Evolutionary conservation across 37 sponge, comb jelly and placozoan genomes (phyloP), one percentile per base, ranked within the genome.

Genomic region (Axinella damicornis): DNA sequence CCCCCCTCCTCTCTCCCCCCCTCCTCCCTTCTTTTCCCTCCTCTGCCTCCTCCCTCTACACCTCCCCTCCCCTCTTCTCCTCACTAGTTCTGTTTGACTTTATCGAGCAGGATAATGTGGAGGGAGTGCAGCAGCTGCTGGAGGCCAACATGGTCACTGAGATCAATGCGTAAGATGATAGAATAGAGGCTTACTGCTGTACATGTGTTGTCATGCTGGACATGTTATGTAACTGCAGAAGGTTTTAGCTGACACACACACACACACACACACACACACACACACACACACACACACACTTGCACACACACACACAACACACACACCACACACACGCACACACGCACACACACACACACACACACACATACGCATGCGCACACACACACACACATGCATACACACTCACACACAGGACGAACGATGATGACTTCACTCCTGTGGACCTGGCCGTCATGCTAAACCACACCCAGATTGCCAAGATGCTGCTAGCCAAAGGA

Each of bases 361-460:
- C 74, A 74, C 57, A 72, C 5, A 28, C 53, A 72, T 46, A 72
- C 73, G 40, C 53, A 41, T 14, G 37, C 73, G 40, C 17, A 25
- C 74, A 74, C 25, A 74, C 57, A 74, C 74, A 74, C 57, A 46
- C 46, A 46, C 46, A 46, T 9, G 4, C 46, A 12, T 9, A 12
- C 46, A 46, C 46, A 46, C 46, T 12, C 46, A 46, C 46, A 35
- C 36, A 59, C 74, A 86, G 89, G 4, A 17, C 32, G 0, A 89
- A 85, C 72, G 87, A 77, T 16, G 94, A 93, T 85, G 90, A 85
- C 12, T 73, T 85, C 30, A 79, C 73, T 55, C 79, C 89, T 24
- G 74, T 93, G 57, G 94, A 93, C 53, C 53, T 93, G 66, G 86
- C 89, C n/a, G 87, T 71, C 60, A 93, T 93, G 94, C 40, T 89